Evolutionary conservation across 1,140 invertebrate genomes (phyloP).

Genomic region (Hylaeus anthracinus): DNA sequence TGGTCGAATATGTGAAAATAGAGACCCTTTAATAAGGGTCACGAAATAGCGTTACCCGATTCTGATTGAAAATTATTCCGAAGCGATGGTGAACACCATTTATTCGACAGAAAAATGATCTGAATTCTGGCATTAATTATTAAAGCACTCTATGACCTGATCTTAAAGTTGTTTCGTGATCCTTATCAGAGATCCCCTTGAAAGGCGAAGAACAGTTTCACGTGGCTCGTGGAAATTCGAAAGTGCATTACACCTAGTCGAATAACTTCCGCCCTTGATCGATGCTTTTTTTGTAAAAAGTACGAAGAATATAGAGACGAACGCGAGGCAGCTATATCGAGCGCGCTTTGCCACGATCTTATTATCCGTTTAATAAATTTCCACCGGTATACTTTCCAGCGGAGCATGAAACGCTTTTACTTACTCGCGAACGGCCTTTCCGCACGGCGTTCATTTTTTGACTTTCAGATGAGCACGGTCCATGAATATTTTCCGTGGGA

Average conservation of each 20-base stretch:
- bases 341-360: constrained; percentile 1
- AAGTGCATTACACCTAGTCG: constrained; percentile 12
- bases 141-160: too few species aligned
- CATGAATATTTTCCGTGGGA: constrained; percentile 42
- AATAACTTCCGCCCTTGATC: constrained; percentile 52
- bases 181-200: background rate
- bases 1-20: too few species aligned
- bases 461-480: constrained; percentile 43
- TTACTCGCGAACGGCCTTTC: constrained; percentile 5
- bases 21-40: too few species aligned
- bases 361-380: constrained; percentile 44
- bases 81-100: too few species aligned
- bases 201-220: constrained; percentile 7
- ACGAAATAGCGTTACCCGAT: too few species aligned
- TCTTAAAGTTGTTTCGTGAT: too few species aligned
- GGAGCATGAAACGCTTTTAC: constrained; percentile 19
- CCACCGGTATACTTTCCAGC: background rate
- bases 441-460: constrained; percentile 32
- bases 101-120: too few species aligned
- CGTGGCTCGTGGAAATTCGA: constrained; percentile 15
- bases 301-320: constrained; percentile 26
- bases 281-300: constrained; percentile 37
- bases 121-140: too few species aligned
- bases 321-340: background rate
- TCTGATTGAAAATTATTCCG: too few species aligned